Percentiles rank a stretch among this genome's conserved stretches.
Conservation (phyloP, 2,797 vertebrate genomes). For the Sebastes oblongus region DNA sequence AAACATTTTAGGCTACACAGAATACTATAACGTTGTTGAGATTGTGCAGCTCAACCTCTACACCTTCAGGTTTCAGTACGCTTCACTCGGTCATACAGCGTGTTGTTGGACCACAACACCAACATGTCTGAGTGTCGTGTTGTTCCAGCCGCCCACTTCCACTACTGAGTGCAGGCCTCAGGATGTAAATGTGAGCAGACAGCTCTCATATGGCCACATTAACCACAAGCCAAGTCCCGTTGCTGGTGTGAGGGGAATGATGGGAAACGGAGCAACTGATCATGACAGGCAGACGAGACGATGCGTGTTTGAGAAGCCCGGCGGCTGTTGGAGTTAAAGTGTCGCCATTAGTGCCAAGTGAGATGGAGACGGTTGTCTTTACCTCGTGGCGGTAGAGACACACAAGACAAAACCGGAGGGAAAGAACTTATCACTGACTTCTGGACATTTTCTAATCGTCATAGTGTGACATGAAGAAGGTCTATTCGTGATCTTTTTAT, state of each 20-base stretch:
- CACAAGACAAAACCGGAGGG: accelerated
- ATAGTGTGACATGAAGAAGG: not conserved
- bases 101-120: too few species aligned
- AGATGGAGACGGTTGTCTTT: not conserved
- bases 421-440: not conserved
- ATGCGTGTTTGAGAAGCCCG: not conserved
- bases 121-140: too few species aligned
- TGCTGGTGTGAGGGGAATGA: not conserved
- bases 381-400: not conserved
- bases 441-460: not conserved
- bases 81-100: not conserved
- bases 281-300: not conserved
- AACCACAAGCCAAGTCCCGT: not conserved
- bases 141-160: not conserved
- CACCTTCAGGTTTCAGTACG: not conserved
- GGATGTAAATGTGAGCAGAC: not conserved
- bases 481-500: not conserved
- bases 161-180: not conserved
- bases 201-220: not conserved
- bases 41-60: not conserved
- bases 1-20: not conserved
- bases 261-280: not conserved
- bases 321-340: not conserved
- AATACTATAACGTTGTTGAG: not conserved
- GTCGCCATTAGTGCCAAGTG: not conserved